Evolutionary conservation across 2,113 vertebrate genomes (phyloP), one percentile per base, ranked within the genome.

Genomic region (Microcebus murinus): DNA sequence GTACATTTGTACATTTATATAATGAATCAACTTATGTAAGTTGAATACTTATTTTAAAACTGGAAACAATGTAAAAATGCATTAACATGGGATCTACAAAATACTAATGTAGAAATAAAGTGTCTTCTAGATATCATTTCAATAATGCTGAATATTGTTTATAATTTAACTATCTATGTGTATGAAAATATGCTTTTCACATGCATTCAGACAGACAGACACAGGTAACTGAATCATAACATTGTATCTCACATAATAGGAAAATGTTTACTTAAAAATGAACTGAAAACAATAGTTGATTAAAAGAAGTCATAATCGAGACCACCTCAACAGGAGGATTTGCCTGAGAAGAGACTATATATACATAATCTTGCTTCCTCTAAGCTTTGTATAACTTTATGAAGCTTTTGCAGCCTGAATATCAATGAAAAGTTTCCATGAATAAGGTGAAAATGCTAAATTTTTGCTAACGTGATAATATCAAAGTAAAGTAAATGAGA

Each of bases 261-360:
- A 59, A 1, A 67, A 23, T 21, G 20, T 36, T n/a, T 11, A 50
- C 29, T 50, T 9, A 59, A 93, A 79, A 34, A 31, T 1, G 34
- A 96, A 17, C 15, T 63, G 52, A 70, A 77, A 91, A 71, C 25
- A 76, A 73, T 81, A 81, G 61, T 29, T 50, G 29, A n/a, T 79
- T 23, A 25, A 50, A 68, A 45, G 34, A 76, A 81, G 77, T 36
- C 61, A 20, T 13, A 55, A 20, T 5, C 0, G 0, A 57, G n/a
- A n/a, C 13, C 11, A 21, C 8, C 21, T 5, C 4, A n/a, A 48
- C 0, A 4, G 52, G 4, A n/a, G 39, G 21, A 55, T 34, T 20
- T 25, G 84, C 17, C 29, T 25, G 42, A n/a, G 27, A 52, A 45
- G 48, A 14, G 12, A 61, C 36, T 7, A 1, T 0, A 4, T 1